A percentile compares a stretch with the other conserved stretches of the same genome.
phyloP scores from a whole-genome alignment of 2,888 invertebrate species.

The Apodemia zela region DNA sequence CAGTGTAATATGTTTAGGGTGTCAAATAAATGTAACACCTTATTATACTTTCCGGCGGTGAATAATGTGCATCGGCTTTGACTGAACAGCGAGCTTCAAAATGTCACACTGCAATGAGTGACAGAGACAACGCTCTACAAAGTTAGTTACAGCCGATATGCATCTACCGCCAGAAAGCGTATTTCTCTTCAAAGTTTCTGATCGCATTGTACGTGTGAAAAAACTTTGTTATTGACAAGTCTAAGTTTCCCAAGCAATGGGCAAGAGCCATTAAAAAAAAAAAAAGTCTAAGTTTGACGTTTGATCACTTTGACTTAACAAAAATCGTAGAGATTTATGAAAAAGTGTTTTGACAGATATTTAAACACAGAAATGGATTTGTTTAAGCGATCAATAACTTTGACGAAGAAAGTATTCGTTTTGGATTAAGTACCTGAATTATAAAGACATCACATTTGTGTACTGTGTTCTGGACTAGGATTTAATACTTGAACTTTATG shows the following conservation, averaged over 20 bases:
- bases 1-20: background rate
- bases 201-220: background rate
- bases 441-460: background rate
- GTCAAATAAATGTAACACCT: background rate
- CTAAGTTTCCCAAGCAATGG: too few species aligned
- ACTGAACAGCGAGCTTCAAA: too few species aligned
- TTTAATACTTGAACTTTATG: too few species aligned
- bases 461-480: background rate
- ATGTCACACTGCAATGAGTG: too few species aligned
- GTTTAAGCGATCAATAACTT: background rate
- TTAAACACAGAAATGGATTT: background rate
- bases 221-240: background rate
- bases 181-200: background rate
- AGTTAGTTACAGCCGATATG: background rate
- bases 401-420: background rate
- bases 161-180: background rate
- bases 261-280: too few species aligned
- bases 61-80: too few species aligned
- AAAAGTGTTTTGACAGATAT: background rate
- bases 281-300: too few species aligned
- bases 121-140: background rate
- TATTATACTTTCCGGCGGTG: background rate
- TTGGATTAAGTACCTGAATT: conserved; percentile 7
- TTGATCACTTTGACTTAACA: background rate
- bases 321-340: background rate